Evolutionary conservation across 2,888 invertebrate species (phyloP).

Genomic region (Congeria kusceri): DNA sequence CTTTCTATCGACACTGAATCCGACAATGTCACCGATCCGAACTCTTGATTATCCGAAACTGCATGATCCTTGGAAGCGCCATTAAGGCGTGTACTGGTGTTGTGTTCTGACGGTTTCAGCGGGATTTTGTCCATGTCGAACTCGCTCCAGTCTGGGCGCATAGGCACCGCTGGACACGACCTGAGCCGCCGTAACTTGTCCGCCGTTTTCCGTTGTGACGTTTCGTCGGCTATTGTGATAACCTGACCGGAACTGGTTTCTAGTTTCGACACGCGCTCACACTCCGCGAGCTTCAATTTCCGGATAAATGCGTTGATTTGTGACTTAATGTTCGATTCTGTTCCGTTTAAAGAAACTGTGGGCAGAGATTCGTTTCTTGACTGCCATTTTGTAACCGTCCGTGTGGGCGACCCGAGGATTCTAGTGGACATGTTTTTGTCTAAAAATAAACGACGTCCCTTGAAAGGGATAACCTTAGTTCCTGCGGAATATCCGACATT

Average conservation of each 20-base stretch:
- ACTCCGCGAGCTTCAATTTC: constrained; percentile 37
- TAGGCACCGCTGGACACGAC: constrained; percentile 8
- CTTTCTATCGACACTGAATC: constrained; percentile 37
- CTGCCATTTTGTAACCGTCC: not conserved
- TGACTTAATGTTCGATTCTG: constrained; percentile 43
- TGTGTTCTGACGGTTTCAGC: not conserved
- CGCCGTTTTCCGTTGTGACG: constrained; percentile 22
- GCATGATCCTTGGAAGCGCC: constrained; percentile 9
- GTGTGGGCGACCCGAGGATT: constrained; percentile 14
- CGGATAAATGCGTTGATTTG: constrained; percentile 49
- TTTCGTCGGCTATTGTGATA: constrained; percentile 8
- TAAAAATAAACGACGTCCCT: constrained; percentile 27
- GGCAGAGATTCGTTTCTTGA: not conserved
- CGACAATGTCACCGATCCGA: constrained; percentile 1
- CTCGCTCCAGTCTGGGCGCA: constrained; percentile 39
- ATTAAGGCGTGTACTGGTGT: not conserved
- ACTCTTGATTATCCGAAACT: not conserved
- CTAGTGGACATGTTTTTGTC: constrained; percentile 23
- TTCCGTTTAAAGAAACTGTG: constrained; percentile 18
- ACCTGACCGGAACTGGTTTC: constrained; percentile 2
- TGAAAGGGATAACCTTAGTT: not conserved
- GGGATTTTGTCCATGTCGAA: constrained; percentile 41
- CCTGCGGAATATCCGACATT: not conserved
- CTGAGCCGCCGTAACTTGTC: constrained; percentile 36
- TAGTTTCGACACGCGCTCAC: constrained; percentile 17